A percentile compares a stretch with the other conserved stretches of the same genome.
Evolutionary conservation across 1,140 invertebrate species (phyloP).

Genomic region (Drosophila neocordata): DNA sequence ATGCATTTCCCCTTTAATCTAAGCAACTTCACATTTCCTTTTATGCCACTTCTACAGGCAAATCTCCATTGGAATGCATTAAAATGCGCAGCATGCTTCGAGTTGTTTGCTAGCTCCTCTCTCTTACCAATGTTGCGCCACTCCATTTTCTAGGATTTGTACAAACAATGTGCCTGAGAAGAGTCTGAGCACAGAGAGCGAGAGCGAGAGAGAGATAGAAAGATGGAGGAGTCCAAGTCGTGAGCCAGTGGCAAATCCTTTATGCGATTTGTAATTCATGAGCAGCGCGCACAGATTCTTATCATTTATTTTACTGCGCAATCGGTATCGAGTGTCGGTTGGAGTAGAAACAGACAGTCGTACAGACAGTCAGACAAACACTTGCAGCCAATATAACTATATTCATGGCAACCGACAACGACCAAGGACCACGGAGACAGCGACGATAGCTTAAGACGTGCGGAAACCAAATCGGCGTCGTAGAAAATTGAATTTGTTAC

Average conservation of each 20-base stretch:
- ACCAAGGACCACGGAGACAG: conserved; percentile 23
- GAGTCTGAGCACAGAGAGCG: conserved; percentile 8
- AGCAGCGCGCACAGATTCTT: conserved; percentile 77
- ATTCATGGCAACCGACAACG: conserved; percentile 60
- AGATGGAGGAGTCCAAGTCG: conserved; percentile 11
- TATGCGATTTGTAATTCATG: conserved; percentile 81
- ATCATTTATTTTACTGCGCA: conserved; percentile 78
- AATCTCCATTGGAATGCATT: conserved; percentile 39
- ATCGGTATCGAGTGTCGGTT: conserved; percentile 47
- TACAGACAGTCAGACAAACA: conserved; percentile 37
- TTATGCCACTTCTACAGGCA: conserved; percentile 16
- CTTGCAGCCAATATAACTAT: conserved; percentile 72
- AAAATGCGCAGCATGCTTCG: conserved; percentile 46
- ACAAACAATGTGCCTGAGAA: conserved; percentile 40
- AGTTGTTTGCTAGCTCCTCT: conserved; percentile 22
- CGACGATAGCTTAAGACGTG: conserved; percentile 73
- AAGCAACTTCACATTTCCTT: conserved; percentile 9
- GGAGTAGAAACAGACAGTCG: not conserved
- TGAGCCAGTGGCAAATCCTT: conserved; percentile 76
- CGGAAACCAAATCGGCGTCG: conserved; percentile 80
- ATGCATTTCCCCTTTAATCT: conserved; percentile 41
- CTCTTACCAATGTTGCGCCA: not conserved
- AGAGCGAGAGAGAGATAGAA: not conserved
- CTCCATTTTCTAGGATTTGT: conserved; percentile 18
- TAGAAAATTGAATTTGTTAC: conserved; percentile 80